Conservation (phyloP, 2,797 vertebrate genomes). For the Acanthurus tractus region DNA sequence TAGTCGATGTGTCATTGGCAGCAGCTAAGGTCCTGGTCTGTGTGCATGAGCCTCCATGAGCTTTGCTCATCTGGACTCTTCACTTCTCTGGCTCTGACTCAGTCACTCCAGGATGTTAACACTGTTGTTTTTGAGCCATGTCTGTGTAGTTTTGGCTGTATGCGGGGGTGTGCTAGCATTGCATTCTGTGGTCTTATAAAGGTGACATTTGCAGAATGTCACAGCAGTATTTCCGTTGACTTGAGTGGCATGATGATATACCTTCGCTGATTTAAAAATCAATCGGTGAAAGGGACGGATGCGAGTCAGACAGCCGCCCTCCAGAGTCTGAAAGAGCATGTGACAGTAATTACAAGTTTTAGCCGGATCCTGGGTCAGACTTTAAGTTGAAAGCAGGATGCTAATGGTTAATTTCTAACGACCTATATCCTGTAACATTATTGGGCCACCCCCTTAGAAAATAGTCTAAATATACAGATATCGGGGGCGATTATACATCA, state of each 20-base stretch:
- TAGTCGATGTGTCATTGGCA: slow-evolving; percentile 1
- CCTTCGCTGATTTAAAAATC: slow-evolving; percentile 61
- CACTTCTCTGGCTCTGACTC: not conserved
- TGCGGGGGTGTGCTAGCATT: slow-evolving; percentile 5
- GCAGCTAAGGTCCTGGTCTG: not conserved
- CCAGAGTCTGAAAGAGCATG: slow-evolving; percentile 57
- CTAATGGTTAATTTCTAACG: slow-evolving; percentile 76
- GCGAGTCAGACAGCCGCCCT: slow-evolving; percentile 55
- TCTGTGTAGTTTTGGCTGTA: slow-evolving; percentile 8
- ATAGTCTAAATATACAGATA: slow-evolving; percentile 58
- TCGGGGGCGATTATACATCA: slow-evolving; percentile 50
- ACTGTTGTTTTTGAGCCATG: slow-evolving; percentile 17
- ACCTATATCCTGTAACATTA: slow-evolving; percentile 76
- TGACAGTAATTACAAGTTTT: slow-evolving; percentile 80
- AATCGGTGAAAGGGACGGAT: slow-evolving; percentile 66
- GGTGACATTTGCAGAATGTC: slow-evolving; percentile 61
- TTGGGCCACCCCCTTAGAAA: slow-evolving; percentile 66
- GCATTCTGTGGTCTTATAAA: slow-evolving; percentile 37
- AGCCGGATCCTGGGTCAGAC: slow-evolving; percentile 70
- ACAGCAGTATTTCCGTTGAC: slow-evolving; percentile 56
- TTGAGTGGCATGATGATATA: slow-evolving; percentile 45
- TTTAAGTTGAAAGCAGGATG: slow-evolving; percentile 68
- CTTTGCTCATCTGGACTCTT: not conserved
- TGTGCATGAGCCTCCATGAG: not conserved
- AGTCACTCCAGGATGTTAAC: slow-evolving; percentile 3